Conservation (phyloP, 1,140 invertebrate genomes). For the Augochlora pura region DNA sequence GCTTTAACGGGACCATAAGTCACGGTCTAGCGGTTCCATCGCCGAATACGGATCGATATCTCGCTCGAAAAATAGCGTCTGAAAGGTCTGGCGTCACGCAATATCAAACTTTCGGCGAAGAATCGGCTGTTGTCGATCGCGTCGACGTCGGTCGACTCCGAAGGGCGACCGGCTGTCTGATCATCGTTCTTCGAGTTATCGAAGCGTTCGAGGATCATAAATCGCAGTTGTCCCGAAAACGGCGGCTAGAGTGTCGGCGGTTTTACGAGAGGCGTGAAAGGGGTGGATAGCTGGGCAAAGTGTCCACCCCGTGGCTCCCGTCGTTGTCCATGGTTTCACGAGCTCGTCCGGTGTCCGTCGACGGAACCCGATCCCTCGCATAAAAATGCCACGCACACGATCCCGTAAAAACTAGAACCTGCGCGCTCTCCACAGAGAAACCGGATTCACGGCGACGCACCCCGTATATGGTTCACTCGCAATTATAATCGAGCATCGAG, state of each 20-base stretch:
- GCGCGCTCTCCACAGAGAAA: constrained; percentile 13
- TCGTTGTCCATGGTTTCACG: background rate
- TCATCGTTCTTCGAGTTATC: background rate
- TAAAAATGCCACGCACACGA: constrained; percentile 22
- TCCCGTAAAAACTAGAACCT: background rate
- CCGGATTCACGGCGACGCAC: constrained; percentile 28
- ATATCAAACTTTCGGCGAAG: background rate
- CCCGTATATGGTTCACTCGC: constrained; percentile 30
- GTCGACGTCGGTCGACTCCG: background rate
- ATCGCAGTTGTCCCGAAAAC: constrained; percentile 11
- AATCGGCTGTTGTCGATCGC: background rate
- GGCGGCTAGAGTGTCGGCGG: background rate
- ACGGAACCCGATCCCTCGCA: constrained; percentile 17
- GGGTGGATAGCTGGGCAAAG: background rate
- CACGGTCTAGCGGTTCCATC: no score
- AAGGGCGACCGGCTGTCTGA: background rate
- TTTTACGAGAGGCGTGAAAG: background rate
- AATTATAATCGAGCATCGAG: constrained; percentile 28
- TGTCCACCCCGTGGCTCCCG: background rate
- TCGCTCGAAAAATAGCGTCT: no score
- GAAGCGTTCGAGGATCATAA: background rate
- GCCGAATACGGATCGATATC: no score
- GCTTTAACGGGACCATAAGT: no score
- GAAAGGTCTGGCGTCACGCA: no score
- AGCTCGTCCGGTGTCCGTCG: background rate